These are phyloP conservation scores for Antitype chi DNA, from an alignment of 2,888 invertebrate genomes.

Conservation along the genomic window DNA sequence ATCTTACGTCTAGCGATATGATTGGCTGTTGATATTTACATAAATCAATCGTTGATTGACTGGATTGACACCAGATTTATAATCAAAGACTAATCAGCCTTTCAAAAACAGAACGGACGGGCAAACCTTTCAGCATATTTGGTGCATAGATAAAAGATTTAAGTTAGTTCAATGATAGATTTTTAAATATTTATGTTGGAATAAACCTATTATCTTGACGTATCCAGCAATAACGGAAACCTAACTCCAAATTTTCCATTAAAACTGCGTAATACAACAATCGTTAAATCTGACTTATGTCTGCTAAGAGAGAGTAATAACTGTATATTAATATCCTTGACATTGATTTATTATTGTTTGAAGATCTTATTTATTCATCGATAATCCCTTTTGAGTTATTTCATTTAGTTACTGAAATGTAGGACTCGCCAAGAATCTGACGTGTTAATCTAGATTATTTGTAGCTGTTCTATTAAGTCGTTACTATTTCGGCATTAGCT, in stretches of 20 bases:
- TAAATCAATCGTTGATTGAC: not conserved
- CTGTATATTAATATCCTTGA: conserved; percentile 51
- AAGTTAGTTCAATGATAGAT: conserved; percentile 5
- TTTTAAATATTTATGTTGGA: conserved; percentile 26
- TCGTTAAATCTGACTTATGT: conserved; percentile 13
- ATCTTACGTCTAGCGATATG: not conserved
- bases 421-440: conserved; percentile 38
- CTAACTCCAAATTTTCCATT: conserved; percentile 40
- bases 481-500: not conserved
- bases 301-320: conserved; percentile 38
- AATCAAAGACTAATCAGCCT: not conserved
- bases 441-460: conserved; percentile 37
- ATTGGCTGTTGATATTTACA: not conserved
- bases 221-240: conserved; percentile 16
- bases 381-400: conserved; percentile 40
- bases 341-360: conserved; percentile 56
- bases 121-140: not conserved
- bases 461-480: conserved; percentile 3
- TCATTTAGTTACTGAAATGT: conserved; percentile 4
- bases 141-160: not conserved
- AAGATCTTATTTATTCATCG: conserved; percentile 38
- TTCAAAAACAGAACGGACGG: not conserved
- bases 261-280: not conserved
- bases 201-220: conserved; percentile 4
- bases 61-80: conserved; percentile 6